Evolutionary conservation across 2,113 vertebrate genomes (phyloP), one percentile per base, ranked within the genome.

Genomic region (Phocoena sinus): DNA sequence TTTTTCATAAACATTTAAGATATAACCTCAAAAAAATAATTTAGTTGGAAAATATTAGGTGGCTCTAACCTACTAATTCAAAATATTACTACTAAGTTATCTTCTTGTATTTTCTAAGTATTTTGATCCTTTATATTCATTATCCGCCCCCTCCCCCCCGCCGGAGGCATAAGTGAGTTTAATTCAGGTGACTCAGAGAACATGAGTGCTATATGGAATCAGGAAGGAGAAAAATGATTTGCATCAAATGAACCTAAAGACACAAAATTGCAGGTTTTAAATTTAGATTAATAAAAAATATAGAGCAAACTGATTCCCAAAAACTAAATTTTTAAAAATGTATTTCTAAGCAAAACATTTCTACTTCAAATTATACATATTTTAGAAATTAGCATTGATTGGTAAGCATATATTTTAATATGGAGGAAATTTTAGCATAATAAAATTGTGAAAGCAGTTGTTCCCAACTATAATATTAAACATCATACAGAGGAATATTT

Each of bases 401-500:
- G 79, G 3, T 96, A 77, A 92, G 62, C 17, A 62, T 87, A 87
- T 65, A 89, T 97, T 82, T 96, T 93, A 97, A 79, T 89, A 84
- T 25, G 15, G 18, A 38, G 20, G 15, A 67, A 94, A 83, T 56
- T 56, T 79, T 70, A 76, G 18, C 77, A 87, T 80, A 85, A 80
- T 93, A 84, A 94, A 97, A 96, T 81, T 97, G 63, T 97, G 56
- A 97, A 95, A 95, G 62, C 76, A 93, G 8, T 31, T 87, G 36
- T 90, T 95, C 1, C 26, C 77, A 94, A 74, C 58, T 84, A 80
- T 70, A 79, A 31, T 93, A 25, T 81, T 93, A 73, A 97, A 94
- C 14, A 85, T 80, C 44, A 88, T 86, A 86, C 1, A 91, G 18
- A 88, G n/a, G 38, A 82, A 60, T 92, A 97, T 84, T 96, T 95